phyloP scores from a whole-genome alignment of 2,888 invertebrate genomes.

The Hyposoter didymator region DNA sequence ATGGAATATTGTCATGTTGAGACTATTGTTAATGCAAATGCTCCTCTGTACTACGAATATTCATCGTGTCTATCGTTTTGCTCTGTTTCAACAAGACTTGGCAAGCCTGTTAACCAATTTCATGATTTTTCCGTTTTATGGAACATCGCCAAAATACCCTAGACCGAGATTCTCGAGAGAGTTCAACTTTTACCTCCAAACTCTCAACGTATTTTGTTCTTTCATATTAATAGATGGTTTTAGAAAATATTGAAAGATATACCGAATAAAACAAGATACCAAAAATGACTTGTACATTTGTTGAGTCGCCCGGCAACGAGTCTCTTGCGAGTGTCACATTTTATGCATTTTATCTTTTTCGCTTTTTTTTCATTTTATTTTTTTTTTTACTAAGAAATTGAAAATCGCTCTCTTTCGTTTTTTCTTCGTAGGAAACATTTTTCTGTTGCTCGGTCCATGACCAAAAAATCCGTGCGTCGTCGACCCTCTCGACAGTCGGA shows the following conservation, averaged over 20 bases:
- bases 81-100: constrained; percentile 56
- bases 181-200: constrained; percentile 3
- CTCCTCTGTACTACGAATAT: constrained; percentile 36
- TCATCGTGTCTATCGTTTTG: constrained; percentile 32
- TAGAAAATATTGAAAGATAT: constrained; percentile 31
- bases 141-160: constrained; percentile 66
- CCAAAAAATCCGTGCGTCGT: background rate
- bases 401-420: background rate
- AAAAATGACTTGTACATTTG: constrained; percentile 61
- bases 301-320: constrained; percentile 52
- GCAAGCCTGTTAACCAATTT: constrained; percentile 32
- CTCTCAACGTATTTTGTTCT: constrained; percentile 47
- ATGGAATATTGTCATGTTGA: constrained; percentile 11
- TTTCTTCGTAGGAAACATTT: background rate
- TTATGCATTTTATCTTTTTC: background rate
- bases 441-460: background rate
- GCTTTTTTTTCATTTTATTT: background rate
- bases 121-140: constrained; percentile 42
- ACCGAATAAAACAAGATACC: constrained; percentile 52
- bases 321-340: constrained; percentile 3
- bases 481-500: background rate
- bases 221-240: constrained; percentile 42
- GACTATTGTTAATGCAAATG: constrained; percentile 35
- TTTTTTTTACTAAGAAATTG: background rate
- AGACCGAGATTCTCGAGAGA: constrained; percentile 8